Conservation (phyloP, 1,140 invertebrate genomes). For the Dolichoris vasculosae region DNA sequence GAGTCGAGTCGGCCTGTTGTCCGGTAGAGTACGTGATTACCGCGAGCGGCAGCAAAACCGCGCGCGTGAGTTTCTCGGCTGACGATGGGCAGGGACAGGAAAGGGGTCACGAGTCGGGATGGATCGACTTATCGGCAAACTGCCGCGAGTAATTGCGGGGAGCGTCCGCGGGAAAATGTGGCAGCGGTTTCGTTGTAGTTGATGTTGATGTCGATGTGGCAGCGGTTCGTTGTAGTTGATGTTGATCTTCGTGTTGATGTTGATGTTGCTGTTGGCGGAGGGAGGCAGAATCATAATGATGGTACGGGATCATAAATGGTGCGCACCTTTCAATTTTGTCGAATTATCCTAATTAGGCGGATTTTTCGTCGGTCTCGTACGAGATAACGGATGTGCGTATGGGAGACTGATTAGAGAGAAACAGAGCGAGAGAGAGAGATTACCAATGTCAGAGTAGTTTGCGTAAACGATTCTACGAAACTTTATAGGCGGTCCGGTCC, state of each 20-base stretch:
- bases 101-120: conserved; percentile 66
- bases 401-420: background rate
- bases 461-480: no score
- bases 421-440: no score
- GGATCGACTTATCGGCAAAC: conserved; percentile 63
- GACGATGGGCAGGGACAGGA: background rate
- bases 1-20: conserved; percentile 24
- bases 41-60: conserved; percentile 61
- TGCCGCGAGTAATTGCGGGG: conserved; percentile 63
- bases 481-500: no score
- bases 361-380: background rate
- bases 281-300: background rate
- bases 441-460: no score
- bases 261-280: background rate
- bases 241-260: background rate
- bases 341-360: conserved; percentile 24
- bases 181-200: background rate
- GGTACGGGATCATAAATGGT: background rate
- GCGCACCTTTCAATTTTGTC: conserved; percentile 12
- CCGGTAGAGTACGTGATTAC: conserved; percentile 68
- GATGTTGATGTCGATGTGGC: conserved; percentile 21
- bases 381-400: background rate
- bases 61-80: conserved; percentile 29
- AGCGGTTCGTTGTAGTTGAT: background rate
- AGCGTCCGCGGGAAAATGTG: conserved; percentile 60